These are phyloP conservation scores for Polypedilum vanderplanki DNA, from an alignment of 1,140 invertebrate species.

Conservation along the genomic window DNA sequence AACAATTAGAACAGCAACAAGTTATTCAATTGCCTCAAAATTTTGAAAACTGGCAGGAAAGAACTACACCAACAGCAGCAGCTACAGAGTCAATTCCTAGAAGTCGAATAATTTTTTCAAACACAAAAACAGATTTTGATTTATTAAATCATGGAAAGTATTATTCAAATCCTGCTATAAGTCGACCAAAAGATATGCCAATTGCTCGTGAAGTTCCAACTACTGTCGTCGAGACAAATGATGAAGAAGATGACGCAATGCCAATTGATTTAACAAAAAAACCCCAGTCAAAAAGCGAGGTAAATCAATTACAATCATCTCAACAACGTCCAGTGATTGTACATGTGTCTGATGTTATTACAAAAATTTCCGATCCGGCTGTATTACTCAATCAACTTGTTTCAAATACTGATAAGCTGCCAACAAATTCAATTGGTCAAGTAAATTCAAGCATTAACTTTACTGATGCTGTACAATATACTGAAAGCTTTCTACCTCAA, in stretches of 20 bases:
- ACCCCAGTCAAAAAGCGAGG: constrained; percentile 4
- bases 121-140: constrained; percentile 40
- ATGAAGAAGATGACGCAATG: constrained; percentile 37
- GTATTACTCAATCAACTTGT: constrained; percentile 42
- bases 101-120: background rate
- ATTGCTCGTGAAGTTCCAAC: background rate
- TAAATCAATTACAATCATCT: background rate
- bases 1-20: constrained; percentile 33
- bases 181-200: constrained; percentile 35
- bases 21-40: constrained; percentile 30
- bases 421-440: constrained; percentile 28
- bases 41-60: background rate
- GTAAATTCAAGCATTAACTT: background rate
- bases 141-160: constrained; percentile 44
- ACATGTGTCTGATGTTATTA: constrained; percentile 35
- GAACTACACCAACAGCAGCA: background rate
- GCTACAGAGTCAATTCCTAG: background rate
- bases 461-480: constrained; percentile 29
- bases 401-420: constrained; percentile 42
- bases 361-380: constrained; percentile 26
- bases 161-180: constrained; percentile 40
- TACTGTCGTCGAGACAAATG: background rate
- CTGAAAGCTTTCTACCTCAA: constrained; percentile 51
- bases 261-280: constrained; percentile 42
- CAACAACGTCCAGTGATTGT: constrained; percentile 34